These are phyloP conservation scores for Panulirus ornatus DNA, from an alignment of 1,140 invertebrate species.

Conservation along the genomic window DNA sequence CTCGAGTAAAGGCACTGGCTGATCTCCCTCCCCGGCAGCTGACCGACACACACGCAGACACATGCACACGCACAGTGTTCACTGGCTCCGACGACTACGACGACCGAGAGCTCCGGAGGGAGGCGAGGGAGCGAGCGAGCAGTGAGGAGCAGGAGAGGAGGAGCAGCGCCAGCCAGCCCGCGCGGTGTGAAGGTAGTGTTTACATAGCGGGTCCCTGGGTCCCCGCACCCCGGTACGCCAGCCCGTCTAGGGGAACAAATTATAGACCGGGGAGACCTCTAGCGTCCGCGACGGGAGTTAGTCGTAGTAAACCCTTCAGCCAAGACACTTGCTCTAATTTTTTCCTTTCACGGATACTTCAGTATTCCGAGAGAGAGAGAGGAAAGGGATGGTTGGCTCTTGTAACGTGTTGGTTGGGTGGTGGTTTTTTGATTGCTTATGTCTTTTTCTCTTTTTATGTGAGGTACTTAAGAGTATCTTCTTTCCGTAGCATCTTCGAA, in stretches of 20 bases:
- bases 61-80: background rate
- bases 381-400: too few relatives aligned
- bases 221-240: background rate
- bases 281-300: slow-evolving; percentile 1
- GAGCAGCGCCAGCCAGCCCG: slow-evolving; percentile 4
- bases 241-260: slow-evolving; percentile 10
- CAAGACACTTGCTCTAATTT: background rate
- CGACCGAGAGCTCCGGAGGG: background rate
- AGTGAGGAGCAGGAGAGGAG: slow-evolving; percentile 3
- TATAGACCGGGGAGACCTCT: background rate
- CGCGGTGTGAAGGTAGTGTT: slow-evolving; percentile 7
- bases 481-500: too few relatives aligned
- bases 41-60: too few relatives aligned
- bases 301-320: background rate
- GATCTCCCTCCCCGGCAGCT: background rate
- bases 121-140: background rate
- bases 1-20: background rate
- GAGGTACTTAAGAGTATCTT: too few relatives aligned
- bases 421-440: too few relatives aligned
- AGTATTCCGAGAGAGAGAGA: too few relatives aligned
- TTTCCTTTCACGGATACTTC: too few relatives aligned
- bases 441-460: too few relatives aligned
- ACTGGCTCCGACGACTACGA: background rate
- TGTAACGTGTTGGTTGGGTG: too few relatives aligned
- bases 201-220: slow-evolving; percentile 6